Conservation (phyloP, 2,888 invertebrate genomes). For the Macrosiphum euphorbiae region DNA sequence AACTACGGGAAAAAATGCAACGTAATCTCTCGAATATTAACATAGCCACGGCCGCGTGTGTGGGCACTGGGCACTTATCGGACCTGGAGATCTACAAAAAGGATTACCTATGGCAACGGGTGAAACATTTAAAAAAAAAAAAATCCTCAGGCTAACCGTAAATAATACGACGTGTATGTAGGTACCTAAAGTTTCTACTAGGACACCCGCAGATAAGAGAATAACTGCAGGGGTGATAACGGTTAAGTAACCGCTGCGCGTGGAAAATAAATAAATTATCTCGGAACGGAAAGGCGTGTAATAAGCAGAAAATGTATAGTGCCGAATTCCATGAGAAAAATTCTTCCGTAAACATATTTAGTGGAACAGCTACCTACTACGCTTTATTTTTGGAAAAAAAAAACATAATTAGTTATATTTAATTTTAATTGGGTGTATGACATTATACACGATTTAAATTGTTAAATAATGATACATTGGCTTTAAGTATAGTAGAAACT, state of each 20-base stretch:
- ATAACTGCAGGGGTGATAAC: conserved; percentile 41
- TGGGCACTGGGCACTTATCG: conserved; percentile 15
- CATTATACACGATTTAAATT: background rate
- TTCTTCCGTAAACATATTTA: background rate
- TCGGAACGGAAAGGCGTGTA: conserved; percentile 22
- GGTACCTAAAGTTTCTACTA: conserved; percentile 35
- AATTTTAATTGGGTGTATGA: background rate
- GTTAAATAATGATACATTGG: background rate
- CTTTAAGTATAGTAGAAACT: background rate
- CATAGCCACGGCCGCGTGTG: background rate
- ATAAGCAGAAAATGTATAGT: conserved; percentile 18
- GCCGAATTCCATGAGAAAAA: conserved; percentile 10
- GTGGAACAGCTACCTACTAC: background rate
- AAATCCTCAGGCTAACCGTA: conserved; percentile 22
- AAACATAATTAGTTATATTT: background rate
- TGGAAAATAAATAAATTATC: conserved; percentile 41
- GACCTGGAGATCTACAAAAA: background rate
- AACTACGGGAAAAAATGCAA: conserved; percentile 11
- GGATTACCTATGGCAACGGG: conserved; percentile 17
- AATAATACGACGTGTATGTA: conserved; percentile 28
- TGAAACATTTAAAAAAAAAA: background rate
- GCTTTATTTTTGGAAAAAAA: background rate
- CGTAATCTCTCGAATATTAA: conserved; percentile 40
- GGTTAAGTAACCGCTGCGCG: conserved; percentile 45
- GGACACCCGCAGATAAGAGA: conserved; percentile 57